A percentile compares a stretch with the other conserved stretches of the same genome.
Conservation (phyloP, 2,113 vertebrate species). For the Ochotona princeps region DNA sequence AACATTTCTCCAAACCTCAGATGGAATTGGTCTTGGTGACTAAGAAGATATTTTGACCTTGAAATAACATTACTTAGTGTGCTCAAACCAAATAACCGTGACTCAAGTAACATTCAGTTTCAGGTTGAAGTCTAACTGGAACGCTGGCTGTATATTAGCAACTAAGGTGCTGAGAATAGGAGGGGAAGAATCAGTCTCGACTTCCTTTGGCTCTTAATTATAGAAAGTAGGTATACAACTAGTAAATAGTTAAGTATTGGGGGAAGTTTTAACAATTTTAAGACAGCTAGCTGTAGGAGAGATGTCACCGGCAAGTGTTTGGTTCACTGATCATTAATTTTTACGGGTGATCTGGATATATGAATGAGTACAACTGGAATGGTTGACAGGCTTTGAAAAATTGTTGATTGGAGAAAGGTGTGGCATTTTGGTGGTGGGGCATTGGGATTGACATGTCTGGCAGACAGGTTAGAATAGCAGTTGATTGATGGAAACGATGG, state of each 20-base stretch:
- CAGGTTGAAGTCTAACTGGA: constrained; percentile 22
- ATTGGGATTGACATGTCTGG: not conserved
- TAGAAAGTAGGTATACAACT: constrained; percentile 24
- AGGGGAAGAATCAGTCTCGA: constrained; percentile 31
- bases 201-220: not conserved
- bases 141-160: constrained; percentile 8
- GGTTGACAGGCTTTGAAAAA: constrained; percentile 16
- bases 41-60: constrained; percentile 27
- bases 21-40: constrained; percentile 26
- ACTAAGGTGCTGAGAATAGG: not conserved
- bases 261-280: not conserved
- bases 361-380: not conserved
- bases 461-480: not conserved
- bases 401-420: constrained; percentile 16
- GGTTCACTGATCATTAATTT: constrained; percentile 22
- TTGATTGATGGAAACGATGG: not conserved
- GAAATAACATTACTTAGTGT: constrained; percentile 32
- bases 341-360: not conserved
- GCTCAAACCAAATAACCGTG: not conserved
- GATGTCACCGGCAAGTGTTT: not conserved
- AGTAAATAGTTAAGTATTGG: constrained; percentile 5
- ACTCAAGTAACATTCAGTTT: constrained; percentile 10
- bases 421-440: not conserved
- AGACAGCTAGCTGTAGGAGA: not conserved
- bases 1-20: constrained; percentile 51